These are phyloP conservation scores for Philypnodon macrostomus DNA, from an alignment of 2,797 vertebrate genomes.

Conservation along the genomic window DNA sequence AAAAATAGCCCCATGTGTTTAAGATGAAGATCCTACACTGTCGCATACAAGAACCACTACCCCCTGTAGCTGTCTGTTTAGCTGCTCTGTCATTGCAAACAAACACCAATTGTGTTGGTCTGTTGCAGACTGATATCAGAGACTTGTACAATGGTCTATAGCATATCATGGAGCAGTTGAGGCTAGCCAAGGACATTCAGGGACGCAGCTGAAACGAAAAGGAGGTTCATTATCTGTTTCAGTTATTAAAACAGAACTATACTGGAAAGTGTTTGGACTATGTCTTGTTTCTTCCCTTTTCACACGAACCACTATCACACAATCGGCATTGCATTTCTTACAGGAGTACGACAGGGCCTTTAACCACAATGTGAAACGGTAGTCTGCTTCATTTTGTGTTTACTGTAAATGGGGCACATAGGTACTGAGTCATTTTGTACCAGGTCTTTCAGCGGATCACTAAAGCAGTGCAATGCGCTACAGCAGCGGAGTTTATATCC, in stretches of 20 bases:
- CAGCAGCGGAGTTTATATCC: background rate
- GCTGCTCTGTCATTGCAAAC: conserved; percentile 63
- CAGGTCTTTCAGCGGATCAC: background rate
- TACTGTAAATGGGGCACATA: no score
- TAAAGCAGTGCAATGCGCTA: background rate
- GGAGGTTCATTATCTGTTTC: conserved; percentile 72
- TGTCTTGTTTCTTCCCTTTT: conserved; percentile 32
- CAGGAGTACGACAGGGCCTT: no score
- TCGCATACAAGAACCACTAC: conserved; percentile 48
- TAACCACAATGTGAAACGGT: no score
- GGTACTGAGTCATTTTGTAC: no score
- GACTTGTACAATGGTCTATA: conserved; percentile 46
- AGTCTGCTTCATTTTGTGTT: no score
- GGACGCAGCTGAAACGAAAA: conserved; percentile 72
- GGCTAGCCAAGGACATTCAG: conserved; percentile 72
- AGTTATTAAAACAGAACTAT: conserved; percentile 77
- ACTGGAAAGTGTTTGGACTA: conserved; percentile 56
- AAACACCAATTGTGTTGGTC: conserved; percentile 65
- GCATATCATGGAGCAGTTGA: conserved; percentile 56
- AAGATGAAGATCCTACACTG: conserved; percentile 52
- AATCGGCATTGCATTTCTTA: background rate
- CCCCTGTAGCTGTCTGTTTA: conserved; percentile 54
- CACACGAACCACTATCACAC: background rate
- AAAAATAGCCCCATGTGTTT: conserved; percentile 43
- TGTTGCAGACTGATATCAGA: conserved; percentile 58